Base-by-base conservation (phyloP, 2,113 vertebrate genomes). In the Nibea coibor region DNA sequence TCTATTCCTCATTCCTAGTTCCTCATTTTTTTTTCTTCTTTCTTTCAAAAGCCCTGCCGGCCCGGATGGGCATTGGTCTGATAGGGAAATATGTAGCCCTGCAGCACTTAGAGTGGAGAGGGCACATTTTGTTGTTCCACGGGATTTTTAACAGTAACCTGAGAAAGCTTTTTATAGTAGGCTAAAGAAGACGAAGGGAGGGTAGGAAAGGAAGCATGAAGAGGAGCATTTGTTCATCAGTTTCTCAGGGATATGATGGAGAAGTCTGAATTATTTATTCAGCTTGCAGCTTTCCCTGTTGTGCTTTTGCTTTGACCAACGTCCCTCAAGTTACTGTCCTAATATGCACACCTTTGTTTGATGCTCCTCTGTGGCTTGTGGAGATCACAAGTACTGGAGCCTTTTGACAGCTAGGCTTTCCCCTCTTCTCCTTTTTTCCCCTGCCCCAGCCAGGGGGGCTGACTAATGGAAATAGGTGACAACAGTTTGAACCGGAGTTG, bases 51-150 rank as follows among this genome's bases (percentile, higher is more conserved):
- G 75, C 47, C 50, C 75, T 26, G 57, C 73, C 72, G 42, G 51
- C 31, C 61, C 35, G 24, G 54, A 78, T 80, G 64, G 19, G 12
- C 48, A 51, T 64, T 10, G 1, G 45, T 16, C 62, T 26, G 54
- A 80, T 17, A 5, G 63, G 69, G 72, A 78, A 87, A 72, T 62
- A 78, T 69, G 82, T 72, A 80, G 68, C 75, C 62, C 7, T 53
- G 72, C 61, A 20, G 53, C 68, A 67, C 43, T 74, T 73, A 10
- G 54, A 83, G 80, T 11, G 0, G 19, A 31, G 82, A 79, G 85
- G 58, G 72, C 9, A 69, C 78, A 82, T 86, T 88, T 75, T 86
- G 75, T 81, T 86, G 69, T 88, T 90, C 57, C 62, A 26, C 72
- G n/a, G 68, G 72, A 85, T 73, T 80, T 86, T 78, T 81, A 72